These are phyloP conservation scores for Tachycineta bicolor DNA, from an alignment of 2,113 vertebrate genomes.

Conservation along the genomic window DNA sequence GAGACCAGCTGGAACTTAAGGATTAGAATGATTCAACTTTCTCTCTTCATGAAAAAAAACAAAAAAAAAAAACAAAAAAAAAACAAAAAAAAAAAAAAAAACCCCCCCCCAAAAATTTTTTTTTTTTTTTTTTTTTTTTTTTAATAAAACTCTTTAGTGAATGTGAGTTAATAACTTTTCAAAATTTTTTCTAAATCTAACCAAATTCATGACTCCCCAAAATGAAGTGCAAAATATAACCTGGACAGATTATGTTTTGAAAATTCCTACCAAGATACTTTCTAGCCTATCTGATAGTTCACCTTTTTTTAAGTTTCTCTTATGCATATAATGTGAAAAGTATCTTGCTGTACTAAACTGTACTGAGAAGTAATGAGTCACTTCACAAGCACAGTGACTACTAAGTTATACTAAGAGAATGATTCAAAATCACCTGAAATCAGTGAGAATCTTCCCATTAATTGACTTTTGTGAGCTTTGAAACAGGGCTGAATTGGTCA, in stretches of 20 bases:
- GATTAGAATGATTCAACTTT: neutral
- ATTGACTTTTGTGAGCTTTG: neutral
- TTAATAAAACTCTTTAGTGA: neutral
- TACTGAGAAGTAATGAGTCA: neutral
- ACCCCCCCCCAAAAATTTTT: too few relatives aligned
- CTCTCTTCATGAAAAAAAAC: neutral
- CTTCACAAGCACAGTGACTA: neutral
- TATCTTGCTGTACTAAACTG: neutral
- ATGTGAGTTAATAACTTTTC: neutral
- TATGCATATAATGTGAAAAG: neutral
- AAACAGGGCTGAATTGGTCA: neutral
- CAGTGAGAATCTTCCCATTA: neutral
- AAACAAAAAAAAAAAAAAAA: neutral
- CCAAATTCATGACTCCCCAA: neutral
- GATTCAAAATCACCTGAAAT: neutral
- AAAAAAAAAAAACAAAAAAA: too few relatives aligned
- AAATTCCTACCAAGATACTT: neutral
- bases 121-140: accelerated
- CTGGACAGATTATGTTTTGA: neutral
- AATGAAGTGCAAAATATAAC: neutral
- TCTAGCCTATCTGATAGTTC: neutral
- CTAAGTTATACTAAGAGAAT: neutral
- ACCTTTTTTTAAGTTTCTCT: neutral
- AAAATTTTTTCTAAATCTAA: neutral
- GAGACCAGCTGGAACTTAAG: neutral